phyloP scores from a whole-genome alignment of 2,797 vertebrate genomes.

The Chaenodraco wilsoni region DNA sequence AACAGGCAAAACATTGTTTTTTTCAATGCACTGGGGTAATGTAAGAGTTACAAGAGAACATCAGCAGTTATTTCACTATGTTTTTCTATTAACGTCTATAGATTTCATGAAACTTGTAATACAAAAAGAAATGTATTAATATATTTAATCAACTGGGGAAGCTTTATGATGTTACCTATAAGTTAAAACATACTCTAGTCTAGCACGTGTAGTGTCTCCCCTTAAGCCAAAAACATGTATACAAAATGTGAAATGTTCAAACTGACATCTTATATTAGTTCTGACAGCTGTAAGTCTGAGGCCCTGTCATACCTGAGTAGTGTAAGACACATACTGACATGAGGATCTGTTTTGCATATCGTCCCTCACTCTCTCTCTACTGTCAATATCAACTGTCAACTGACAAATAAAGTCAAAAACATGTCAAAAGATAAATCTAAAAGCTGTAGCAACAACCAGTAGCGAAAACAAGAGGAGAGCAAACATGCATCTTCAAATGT shows the following conservation, averaged over 20 bases:
- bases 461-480: neutral
- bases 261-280: slow-evolving; percentile 2
- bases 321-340: neutral
- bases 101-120: too few relatives aligned
- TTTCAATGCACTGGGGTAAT: too few relatives aligned
- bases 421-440: neutral
- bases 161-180: too few relatives aligned
- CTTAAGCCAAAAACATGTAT: neutral
- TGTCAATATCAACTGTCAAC: neutral
- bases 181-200: too few relatives aligned
- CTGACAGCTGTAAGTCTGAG: slow-evolving; percentile 1
- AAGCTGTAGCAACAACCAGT: neutral
- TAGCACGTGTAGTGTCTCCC: too few relatives aligned
- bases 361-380: neutral
- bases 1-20: too few relatives aligned
- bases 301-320: neutral
- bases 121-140: too few relatives aligned
- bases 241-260: neutral
- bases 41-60: too few relatives aligned
- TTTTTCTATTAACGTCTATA: too few relatives aligned
- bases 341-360: neutral
- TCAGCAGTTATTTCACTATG: too few relatives aligned
- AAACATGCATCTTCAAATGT: neutral
- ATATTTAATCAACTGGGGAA: too few relatives aligned
- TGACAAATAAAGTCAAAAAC: neutral